Percentiles rank a stretch among this genome's conserved stretches.
Conservation (phyloP, 2,113 vertebrate genomes). For the Perognathus longimembris region DNA sequence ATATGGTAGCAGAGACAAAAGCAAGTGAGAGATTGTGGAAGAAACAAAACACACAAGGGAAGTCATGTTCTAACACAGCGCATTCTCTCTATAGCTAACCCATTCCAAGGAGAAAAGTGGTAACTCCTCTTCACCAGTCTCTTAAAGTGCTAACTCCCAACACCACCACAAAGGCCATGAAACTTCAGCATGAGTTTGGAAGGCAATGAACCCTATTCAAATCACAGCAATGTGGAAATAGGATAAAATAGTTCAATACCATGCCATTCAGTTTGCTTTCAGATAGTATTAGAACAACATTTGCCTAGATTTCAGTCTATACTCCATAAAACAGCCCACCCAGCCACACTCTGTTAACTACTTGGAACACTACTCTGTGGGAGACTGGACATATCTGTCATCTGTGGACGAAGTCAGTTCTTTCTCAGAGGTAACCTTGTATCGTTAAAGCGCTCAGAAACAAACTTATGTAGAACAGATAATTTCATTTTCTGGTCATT, state of each 20-base stretch:
- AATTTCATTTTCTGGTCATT: neutral
- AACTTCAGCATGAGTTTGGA: neutral
- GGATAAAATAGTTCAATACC: neutral
- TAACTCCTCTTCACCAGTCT: neutral
- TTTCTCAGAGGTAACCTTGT: neutral
- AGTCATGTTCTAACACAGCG: too few species aligned
- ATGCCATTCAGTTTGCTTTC: neutral
- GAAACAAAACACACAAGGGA: neutral
- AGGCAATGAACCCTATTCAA: neutral
- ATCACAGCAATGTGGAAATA: neutral
- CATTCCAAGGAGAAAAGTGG: neutral
- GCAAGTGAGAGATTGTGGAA: too few species aligned
- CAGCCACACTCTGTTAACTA: neutral
- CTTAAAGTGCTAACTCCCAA: neutral
- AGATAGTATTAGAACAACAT: neutral
- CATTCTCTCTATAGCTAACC: neutral
- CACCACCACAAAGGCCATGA: neutral
- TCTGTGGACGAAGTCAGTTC: neutral
- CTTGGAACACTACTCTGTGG: fast-evolving
- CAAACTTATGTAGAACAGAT: neutral
- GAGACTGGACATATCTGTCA: too few species aligned
- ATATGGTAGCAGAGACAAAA: neutral
- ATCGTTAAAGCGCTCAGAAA: neutral
- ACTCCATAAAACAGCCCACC: neutral
- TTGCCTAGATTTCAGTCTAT: neutral